Evolutionary conservation across 2,888 invertebrate species (phyloP), one percentile per base, ranked within the genome.

Genomic region (Coenonympha arcania): DNA sequence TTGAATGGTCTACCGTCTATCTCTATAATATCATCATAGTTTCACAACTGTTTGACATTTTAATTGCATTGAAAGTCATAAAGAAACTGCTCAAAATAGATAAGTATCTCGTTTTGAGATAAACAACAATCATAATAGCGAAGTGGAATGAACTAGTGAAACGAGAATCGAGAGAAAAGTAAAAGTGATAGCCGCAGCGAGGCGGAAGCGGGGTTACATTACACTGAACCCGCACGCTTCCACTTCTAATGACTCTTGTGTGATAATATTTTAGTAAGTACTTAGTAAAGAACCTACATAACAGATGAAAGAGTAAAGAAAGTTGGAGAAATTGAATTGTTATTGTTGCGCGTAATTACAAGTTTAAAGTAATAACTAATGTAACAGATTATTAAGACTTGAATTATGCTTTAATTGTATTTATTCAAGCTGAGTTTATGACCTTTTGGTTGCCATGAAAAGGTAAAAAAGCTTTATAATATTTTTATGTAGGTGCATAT

Each of bases 131-230:
- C 48, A 44, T 40, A 41, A 49, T 47, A 44, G 28, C 18, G 30
- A 36, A 42, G 33, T 37, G 44, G 48, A 45, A 43, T 43, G 39
- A 44, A 52, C 40, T 45, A 56, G 56, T 59, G 64, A 60, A 61
- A 65, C 66, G 61, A 63, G 68, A 68, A 54, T 61, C 63, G 62
- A 69, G 75, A 77, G 77, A 77, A 84, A 84, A 84, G 84, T 85
- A 84, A 84, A 84, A 84, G 84, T 82, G 71, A 69, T 66, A 66
- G 43, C 43, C 45, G 48, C 49, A 11, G 26, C 63, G 63, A 68
- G 66, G 59, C 66, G 65, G 70, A 73, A 69, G 73, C 69, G 66
- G 68, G n/a, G n/a, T n/a, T n/a, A 60, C 63, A 65, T 66, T 66
- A 50, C 57, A 53, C 58, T 58, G 57, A 60, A 59, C 60, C 50